A percentile compares a stretch with the other conserved stretches of the same genome.
Conservation (phyloP, 2,797 vertebrate genomes). For the Lepidocolaptes lacrymiger region DNA sequence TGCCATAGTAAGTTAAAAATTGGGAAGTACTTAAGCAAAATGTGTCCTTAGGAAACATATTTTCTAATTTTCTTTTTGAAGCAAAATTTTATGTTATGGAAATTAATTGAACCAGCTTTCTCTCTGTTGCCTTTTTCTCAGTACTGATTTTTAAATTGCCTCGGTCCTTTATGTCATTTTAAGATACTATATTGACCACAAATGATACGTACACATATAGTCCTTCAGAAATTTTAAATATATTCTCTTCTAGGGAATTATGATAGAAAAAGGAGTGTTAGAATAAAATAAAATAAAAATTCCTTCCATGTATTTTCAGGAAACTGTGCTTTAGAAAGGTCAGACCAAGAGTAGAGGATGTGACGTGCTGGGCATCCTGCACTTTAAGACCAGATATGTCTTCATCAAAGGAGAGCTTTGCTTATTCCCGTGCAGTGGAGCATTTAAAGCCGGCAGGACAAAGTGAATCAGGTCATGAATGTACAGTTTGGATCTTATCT, state of each 20-base stretch:
- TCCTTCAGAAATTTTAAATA: not conserved
- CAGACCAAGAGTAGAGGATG: not conserved
- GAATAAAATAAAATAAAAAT: not conserved
- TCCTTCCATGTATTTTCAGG: not conserved
- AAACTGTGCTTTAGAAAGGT: not conserved
- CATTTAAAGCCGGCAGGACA: constrained; percentile 5
- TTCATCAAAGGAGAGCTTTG: not conserved
- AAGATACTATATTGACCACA: not conserved
- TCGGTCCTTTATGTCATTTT: not conserved
- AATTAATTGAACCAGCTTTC: not conserved
- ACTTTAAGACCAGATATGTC: not conserved
- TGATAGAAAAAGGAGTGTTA: not conserved
- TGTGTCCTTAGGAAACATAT: not conserved
- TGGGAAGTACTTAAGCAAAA: not conserved
- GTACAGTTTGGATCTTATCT: not conserved
- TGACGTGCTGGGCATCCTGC: not conserved
- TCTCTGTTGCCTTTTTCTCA: not conserved
- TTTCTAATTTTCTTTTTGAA: not conserved
- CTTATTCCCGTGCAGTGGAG: not conserved
- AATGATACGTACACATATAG: not conserved
- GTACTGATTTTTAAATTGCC: not conserved
- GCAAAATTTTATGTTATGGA: not conserved
- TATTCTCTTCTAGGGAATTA: not conserved
- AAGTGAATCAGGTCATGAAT: constrained; percentile 33
- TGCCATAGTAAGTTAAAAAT: not conserved